Evolutionary conservation across 1,140 invertebrate genomes (phyloP).

Genomic region (Tetragonula clypearis): DNA sequence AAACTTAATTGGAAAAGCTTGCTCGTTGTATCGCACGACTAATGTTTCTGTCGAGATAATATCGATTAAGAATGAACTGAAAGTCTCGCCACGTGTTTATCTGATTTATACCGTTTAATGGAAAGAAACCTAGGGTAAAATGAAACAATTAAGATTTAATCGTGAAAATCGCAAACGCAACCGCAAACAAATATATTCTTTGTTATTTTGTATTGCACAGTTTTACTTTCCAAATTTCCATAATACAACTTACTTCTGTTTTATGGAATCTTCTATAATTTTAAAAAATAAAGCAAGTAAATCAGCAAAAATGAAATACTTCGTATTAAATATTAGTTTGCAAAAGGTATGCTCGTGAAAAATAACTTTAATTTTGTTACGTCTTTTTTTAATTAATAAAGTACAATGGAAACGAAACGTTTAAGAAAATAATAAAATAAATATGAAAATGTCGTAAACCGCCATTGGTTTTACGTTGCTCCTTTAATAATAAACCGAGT

Average conservation of each 20-base stretch:
- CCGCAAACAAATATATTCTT: neutral
- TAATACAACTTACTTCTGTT: no score
- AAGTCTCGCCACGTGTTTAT: neutral
- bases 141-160: slow-evolving; percentile 1
- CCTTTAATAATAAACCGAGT: neutral
- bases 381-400: no score
- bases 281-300: no score
- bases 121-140: neutral
- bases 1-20: slow-evolving; percentile 19
- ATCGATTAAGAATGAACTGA: slow-evolving; percentile 3
- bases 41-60: slow-evolving; percentile 8
- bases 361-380: no score
- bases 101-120: slow-evolving; percentile 6
- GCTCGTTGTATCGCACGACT: slow-evolving; percentile 2
- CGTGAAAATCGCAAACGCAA: neutral
- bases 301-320: no score
- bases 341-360: no score
- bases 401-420: neutral
- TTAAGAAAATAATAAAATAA: neutral
- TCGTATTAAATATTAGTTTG: no score
- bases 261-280: no score
- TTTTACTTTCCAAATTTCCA: neutral
- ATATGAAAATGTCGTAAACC: neutral
- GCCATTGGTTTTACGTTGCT: neutral
- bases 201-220: neutral